A percentile compares a stretch with the other conserved stretches of the same genome.
phyloP scores from a whole-genome alignment of 2,113 vertebrate species.

The Ameiurus melas region DNA sequence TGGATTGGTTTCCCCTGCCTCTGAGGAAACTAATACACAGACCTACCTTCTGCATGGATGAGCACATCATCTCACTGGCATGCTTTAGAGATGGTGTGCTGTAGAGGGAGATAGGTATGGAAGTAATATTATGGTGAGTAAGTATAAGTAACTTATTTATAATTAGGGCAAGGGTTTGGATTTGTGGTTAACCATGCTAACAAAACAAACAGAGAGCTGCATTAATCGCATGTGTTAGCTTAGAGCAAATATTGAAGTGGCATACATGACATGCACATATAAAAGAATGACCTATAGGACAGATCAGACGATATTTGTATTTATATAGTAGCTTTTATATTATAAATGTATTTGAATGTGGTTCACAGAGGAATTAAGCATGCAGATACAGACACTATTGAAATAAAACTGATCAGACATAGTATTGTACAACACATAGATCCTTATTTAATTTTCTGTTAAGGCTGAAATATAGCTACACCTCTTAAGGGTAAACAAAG shows the following conservation, averaged over 20 bases:
- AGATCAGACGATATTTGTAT: neutral
- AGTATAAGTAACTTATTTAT: neutral
- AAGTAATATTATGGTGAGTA: neutral
- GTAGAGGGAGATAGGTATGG: neutral
- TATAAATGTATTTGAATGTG: neutral
- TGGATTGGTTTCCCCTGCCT: conserved; percentile 24
- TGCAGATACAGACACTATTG: neutral
- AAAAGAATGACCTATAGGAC: neutral
- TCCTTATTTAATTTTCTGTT: neutral
- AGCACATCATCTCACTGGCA: neutral
- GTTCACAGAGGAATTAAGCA: neutral
- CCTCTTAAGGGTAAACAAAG: neutral
- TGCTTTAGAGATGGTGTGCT: neutral
- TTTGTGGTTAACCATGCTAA: conserved; percentile 21
- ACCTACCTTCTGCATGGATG: conserved; percentile 1
- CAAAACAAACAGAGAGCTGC: neutral
- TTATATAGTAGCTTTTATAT: neutral
- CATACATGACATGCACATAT: neutral
- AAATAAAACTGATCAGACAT: neutral
- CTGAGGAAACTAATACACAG: conserved; percentile 18
- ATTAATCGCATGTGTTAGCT: neutral
- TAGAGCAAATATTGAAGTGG: neutral
- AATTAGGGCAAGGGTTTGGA: neutral
- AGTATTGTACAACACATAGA: neutral
- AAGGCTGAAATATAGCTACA: neutral